phyloP scores from a whole-genome alignment of 2,113 vertebrate genomes.

The Hyperopisus bebe region DNA sequence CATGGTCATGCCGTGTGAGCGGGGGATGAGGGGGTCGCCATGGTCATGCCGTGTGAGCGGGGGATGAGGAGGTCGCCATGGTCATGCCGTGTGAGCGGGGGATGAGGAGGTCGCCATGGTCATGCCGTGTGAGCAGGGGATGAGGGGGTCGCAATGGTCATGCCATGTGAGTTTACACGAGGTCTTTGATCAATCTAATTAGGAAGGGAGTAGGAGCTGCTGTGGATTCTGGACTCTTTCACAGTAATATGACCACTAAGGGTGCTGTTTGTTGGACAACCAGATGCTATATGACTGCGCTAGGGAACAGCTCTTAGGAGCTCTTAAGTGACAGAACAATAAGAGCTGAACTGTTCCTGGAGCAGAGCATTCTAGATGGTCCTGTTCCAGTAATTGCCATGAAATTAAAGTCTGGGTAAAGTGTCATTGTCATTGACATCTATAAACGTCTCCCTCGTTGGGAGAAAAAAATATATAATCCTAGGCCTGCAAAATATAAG shows the following conservation, averaged over 20 bases:
- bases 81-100: too few species aligned
- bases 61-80: not conserved
- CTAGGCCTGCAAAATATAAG: not conserved
- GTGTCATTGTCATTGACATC: not conserved
- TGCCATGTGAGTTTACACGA: not conserved
- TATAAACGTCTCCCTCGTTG: not conserved
- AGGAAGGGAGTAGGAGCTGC: not conserved
- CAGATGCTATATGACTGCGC: not conserved
- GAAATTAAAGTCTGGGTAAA: not conserved
- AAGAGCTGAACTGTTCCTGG: not conserved
- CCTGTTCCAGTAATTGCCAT: not conserved
- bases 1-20: too few species aligned
- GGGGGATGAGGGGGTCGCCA: too few species aligned
- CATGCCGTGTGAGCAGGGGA: not conserved
- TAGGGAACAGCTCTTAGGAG: not conserved
- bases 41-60: too few species aligned
- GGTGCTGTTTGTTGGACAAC: not conserved
- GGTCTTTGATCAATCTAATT: not conserved
- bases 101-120: not conserved
- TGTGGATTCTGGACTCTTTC: not conserved
- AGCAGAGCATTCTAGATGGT: not conserved
- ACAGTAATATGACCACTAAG: not conserved
- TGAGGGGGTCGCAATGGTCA: not conserved
- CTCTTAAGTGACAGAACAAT: not conserved
- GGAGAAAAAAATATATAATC: not conserved